Conservation (phyloP, 2,797 vertebrate species). For the Anas capensis region DNA sequence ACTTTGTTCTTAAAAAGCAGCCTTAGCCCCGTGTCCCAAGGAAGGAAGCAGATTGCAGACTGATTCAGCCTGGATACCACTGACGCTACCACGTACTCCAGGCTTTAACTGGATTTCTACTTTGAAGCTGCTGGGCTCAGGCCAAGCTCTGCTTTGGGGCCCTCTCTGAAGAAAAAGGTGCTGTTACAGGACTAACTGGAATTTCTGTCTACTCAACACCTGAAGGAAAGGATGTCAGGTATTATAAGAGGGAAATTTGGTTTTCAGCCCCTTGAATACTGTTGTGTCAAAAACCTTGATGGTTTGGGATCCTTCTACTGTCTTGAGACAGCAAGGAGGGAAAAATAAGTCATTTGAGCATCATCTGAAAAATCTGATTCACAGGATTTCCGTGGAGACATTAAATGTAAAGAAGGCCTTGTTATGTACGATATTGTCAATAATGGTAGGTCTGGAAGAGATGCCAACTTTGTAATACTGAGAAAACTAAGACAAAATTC, state of each 20-base stretch:
- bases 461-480: not conserved
- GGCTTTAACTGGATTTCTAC: not conserved
- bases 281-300: not conserved
- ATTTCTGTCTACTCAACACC: not conserved
- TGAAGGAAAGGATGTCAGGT: not conserved
- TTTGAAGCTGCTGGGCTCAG: not conserved
- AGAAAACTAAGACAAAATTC: not conserved
- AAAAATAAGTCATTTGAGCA: not conserved
- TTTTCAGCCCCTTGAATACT: not conserved
- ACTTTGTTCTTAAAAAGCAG: not conserved
- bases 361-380: not conserved
- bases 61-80: not conserved
- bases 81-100: not conserved
- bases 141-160: not conserved
- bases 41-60: not conserved
- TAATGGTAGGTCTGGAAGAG: not conserved
- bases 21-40: not conserved
- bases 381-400: not conserved
- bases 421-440: not conserved
- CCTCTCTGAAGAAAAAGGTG: not conserved
- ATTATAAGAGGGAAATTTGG: not conserved
- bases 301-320: not conserved
- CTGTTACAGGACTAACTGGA: not conserved
- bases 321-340: not conserved
- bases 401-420: not conserved